Percentiles rank a stretch among this genome's conserved stretches.
Evolutionary conservation across 2,797 vertebrate genomes (phyloP).

Genomic region (Lycodopsis pacificus): DNA sequence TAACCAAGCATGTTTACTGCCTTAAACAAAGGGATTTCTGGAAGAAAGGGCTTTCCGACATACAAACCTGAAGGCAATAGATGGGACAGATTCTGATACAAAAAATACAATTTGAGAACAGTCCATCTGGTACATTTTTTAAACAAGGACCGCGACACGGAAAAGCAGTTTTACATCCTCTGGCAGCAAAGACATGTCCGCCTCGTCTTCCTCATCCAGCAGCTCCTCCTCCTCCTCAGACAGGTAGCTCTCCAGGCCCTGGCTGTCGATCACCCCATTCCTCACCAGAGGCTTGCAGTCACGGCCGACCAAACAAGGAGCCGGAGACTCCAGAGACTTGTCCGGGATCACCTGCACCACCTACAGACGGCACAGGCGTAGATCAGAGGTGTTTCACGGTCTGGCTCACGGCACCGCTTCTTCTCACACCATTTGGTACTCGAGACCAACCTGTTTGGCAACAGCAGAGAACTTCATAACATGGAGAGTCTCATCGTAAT

Average conservation of each 20-base stretch:
- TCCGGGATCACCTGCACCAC: conserved; percentile 88
- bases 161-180: conserved; percentile 82
- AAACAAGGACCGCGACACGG: neutral
- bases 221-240: conserved; percentile 79
- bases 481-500: conserved; percentile 91
- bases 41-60: neutral
- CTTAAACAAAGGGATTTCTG: neutral
- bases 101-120: neutral
- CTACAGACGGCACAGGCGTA: conserved; percentile 61
- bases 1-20: neutral
- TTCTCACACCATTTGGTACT: neutral
- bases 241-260: conserved; percentile 76
- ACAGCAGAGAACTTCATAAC: conserved; percentile 94
- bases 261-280: conserved; percentile 65
- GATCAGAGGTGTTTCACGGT: neutral
- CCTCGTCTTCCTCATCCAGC: conserved; percentile 85
- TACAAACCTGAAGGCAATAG: neutral
- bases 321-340: conserved; percentile 77
- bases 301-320: conserved; percentile 77
- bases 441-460: conserved; percentile 87
- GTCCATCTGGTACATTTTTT: neutral
- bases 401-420: neutral
- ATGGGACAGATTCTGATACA: neutral
- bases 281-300: conserved; percentile 79
- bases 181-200: conserved; percentile 87